Evolutionary conservation across 2,888 invertebrate species (phyloP).

Genomic region (Amphipyra berbera): DNA sequence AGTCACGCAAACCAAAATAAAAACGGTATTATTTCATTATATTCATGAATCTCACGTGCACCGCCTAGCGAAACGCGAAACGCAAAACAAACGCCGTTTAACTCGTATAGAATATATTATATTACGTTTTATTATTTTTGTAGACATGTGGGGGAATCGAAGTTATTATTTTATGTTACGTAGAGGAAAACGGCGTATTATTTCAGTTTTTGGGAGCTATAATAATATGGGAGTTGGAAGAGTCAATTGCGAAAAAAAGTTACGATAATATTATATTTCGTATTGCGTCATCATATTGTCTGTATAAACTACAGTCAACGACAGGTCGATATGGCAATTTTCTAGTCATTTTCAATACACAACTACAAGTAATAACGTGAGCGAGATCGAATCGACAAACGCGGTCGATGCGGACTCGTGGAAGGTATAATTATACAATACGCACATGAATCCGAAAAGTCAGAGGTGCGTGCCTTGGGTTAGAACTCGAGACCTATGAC

Average conservation of each 20-base stretch:
- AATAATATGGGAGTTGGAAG: neutral
- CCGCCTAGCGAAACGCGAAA: conserved; percentile 23
- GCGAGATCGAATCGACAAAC: too few relatives aligned
- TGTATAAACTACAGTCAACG: too few relatives aligned
- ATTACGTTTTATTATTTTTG: conserved; percentile 36
- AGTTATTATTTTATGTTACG: conserved; percentile 35
- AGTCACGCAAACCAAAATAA: conserved; percentile 52
- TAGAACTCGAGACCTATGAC: too few relatives aligned
- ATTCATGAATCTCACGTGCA: conserved; percentile 56
- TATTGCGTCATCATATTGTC: too few relatives aligned
- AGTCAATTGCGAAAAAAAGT: conserved; percentile 16
- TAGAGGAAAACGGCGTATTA: conserved; percentile 16
- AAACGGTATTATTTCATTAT: conserved; percentile 45
- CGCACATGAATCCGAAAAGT: too few relatives aligned
- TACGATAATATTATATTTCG: too few relatives aligned
- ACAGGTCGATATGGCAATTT: too few relatives aligned
- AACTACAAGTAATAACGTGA: too few relatives aligned
- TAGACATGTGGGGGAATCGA: conserved; percentile 10
- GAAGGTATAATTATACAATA: too few relatives aligned
- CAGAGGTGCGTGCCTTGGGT: too few relatives aligned
- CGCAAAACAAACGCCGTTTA: conserved; percentile 33
- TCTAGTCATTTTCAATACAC: too few relatives aligned
- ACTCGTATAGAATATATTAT: conserved; percentile 41
- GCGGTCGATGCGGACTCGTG: too few relatives aligned
- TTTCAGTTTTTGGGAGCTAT: conserved; percentile 26